These are phyloP conservation scores for Bradypodion ventrale DNA, from an alignment of 2,797 vertebrate genomes.

Conservation along the genomic window DNA sequence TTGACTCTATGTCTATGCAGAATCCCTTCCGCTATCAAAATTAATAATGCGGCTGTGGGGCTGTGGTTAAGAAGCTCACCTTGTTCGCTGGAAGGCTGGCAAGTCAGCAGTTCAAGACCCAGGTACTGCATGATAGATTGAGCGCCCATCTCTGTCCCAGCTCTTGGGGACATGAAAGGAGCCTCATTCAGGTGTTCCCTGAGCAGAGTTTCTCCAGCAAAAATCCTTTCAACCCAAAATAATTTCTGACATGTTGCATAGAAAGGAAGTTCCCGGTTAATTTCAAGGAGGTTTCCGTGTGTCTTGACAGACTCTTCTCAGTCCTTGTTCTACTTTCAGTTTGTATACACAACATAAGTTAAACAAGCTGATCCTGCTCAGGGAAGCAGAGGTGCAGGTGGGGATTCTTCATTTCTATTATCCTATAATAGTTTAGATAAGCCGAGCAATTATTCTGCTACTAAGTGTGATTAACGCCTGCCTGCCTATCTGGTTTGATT, in stretches of 20 bases:
- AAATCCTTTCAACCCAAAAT: too few species aligned
- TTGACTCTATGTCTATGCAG: background rate
- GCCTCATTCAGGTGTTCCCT: too few species aligned
- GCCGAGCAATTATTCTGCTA: conserved; percentile 73
- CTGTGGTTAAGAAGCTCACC: too few species aligned
- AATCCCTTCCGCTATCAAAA: background rate
- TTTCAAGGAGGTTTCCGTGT: background rate
- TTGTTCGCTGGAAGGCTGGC: too few species aligned
- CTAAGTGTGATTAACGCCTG: conserved; percentile 71
- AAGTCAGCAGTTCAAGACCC: too few species aligned
- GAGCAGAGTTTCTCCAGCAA: too few species aligned
- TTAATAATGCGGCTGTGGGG: too few species aligned
- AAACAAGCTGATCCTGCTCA: conserved; percentile 70
- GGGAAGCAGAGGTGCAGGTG: conserved; percentile 9
- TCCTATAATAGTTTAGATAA: conserved; percentile 68
- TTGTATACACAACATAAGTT: conserved; percentile 39
- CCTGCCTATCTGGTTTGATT: conserved; percentile 75
- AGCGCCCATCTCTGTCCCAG: too few species aligned
- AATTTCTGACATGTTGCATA: too few species aligned
- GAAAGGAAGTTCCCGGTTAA: background rate
- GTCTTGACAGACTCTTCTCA: too few species aligned
- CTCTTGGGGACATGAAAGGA: too few species aligned
- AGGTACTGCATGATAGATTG: too few species aligned
- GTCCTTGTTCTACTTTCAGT: conserved; percentile 31
- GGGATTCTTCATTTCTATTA: conserved; percentile 41